A percentile compares a stretch with the other conserved stretches of the same genome.
These are phyloP conservation scores for Phodopus roborovskii DNA, from an alignment of 2,113 vertebrate species.

Conservation along the genomic window DNA sequence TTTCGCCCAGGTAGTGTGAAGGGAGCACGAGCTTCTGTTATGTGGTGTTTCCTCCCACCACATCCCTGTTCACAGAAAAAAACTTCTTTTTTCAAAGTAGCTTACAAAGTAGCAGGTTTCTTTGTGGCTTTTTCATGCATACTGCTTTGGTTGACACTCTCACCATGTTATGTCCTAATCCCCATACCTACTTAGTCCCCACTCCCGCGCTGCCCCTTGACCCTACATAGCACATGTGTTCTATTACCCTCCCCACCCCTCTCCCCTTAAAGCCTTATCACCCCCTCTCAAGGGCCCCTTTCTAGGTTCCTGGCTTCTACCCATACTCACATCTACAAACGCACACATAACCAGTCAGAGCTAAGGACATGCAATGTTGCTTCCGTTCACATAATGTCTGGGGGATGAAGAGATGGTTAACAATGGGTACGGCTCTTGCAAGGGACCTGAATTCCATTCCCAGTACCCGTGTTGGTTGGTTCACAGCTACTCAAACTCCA, in stretches of 20 bases:
- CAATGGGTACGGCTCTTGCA: neutral
- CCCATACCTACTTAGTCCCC: neutral
- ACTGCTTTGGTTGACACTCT: neutral
- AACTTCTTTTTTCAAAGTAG: neutral
- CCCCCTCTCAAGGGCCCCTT: neutral
- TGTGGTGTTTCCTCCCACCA: neutral
- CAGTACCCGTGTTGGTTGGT: neutral
- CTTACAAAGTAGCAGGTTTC: conserved; percentile 17
- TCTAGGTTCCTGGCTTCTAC: neutral
- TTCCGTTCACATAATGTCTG: no score
- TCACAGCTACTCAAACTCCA: neutral
- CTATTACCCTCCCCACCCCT: neutral
- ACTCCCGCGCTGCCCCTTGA: neutral
- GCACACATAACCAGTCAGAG: neutral
- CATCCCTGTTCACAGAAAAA: no score
- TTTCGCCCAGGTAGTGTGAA: neutral
- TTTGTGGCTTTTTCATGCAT: neutral
- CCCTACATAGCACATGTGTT: neutral
- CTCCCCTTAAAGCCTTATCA: neutral
- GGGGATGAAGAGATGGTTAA: neutral
- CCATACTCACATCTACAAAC: neutral
- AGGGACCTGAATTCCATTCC: neutral
- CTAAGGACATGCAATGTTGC: neutral
- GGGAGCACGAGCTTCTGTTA: neutral
- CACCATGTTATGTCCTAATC: neutral